A percentile compares a stretch with the other conserved stretches of the same genome.
Conservation (phyloP, 2,888 invertebrate genomes). For the Desoria tigrina region DNA sequence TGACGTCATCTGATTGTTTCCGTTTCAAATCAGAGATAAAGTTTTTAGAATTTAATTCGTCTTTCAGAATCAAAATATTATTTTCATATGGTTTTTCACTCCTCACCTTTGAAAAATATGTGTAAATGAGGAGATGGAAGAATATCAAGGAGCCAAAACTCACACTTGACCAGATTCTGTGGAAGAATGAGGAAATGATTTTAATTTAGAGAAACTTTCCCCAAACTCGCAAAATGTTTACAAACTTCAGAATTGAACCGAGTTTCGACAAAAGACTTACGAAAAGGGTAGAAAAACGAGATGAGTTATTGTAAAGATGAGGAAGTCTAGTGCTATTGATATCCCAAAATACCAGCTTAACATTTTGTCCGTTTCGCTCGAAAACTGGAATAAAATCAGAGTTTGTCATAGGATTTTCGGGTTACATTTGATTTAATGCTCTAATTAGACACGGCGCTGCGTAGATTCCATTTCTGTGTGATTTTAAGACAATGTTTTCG, state of each 20-base stretch:
- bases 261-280: not conserved
- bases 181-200: no score
- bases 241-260: no score
- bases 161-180: slow-evolving; percentile 12
- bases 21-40: not conserved
- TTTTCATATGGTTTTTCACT: not conserved
- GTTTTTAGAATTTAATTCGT: no score
- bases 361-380: slow-evolving; percentile 21
- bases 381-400: slow-evolving; percentile 20
- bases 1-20: not conserved
- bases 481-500: no score
- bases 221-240: no score
- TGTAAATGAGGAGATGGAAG: slow-evolving; percentile 16
- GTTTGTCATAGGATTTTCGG: no score
- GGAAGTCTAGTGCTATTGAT: slow-evolving; percentile 34
- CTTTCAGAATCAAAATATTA: not conserved
- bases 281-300: not conserved
- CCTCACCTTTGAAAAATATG: slow-evolving; percentile 21
- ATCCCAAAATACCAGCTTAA: slow-evolving; percentile 33
- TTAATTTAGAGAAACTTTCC: no score
- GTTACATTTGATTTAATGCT: no score
- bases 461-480: no score
- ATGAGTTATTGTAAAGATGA: slow-evolving; percentile 18
- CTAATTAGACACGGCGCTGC: no score
- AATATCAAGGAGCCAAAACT: slow-evolving; percentile 18